Base-by-base conservation (phyloP, 1,140 invertebrate species). In the Monochamus saltuarius region DNA sequence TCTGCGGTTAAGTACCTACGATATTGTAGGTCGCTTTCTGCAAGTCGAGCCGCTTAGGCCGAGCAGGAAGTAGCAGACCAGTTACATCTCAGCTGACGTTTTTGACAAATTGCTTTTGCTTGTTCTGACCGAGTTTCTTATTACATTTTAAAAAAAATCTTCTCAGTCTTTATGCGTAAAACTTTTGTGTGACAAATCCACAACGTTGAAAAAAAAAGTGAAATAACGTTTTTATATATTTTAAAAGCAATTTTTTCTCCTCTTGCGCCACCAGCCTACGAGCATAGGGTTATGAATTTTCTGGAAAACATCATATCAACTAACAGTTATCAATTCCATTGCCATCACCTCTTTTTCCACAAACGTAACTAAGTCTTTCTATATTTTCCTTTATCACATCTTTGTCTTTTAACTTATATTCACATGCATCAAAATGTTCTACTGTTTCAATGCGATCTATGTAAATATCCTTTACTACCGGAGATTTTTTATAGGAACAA, bases 211-310 rank as follows among this genome's bases (percentile, higher is more conserved):
- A 22, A 60, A n/a, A n/a, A 60, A 10, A 54, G 19, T 7, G 10
- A 37, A 11, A 54, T 60, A 46, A 60, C 38, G 37, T 60, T 60
- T 47, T 60, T 54, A 42, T 46, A 60, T n/a, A 54, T 38, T 60
- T 60, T 39, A 55, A 54, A 60, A 0, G 51, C 36, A 11, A 54
- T 35, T 54, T 60, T 60, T 37, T 45, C 22, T 38, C 47, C 38
- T 51, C 53, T 29, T 16, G 53, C 43, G 40, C 59, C 59, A 8
- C 53, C 59, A 51, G 46, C 38, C 59, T 53, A 61, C 7, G 59
- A 61, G 19, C 59, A 61, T n/a, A 56, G 14, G 8, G 53, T 61
- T 10, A 61, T 50, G 7, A 61, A 61, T 43, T 61, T 56, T 56
- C 59, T 42, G 34, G 37, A 17, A 22, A 61, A 61, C 9, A 56